phyloP scores from a whole-genome alignment of 2,797 vertebrate species.

The Argyrosomus regius region DNA sequence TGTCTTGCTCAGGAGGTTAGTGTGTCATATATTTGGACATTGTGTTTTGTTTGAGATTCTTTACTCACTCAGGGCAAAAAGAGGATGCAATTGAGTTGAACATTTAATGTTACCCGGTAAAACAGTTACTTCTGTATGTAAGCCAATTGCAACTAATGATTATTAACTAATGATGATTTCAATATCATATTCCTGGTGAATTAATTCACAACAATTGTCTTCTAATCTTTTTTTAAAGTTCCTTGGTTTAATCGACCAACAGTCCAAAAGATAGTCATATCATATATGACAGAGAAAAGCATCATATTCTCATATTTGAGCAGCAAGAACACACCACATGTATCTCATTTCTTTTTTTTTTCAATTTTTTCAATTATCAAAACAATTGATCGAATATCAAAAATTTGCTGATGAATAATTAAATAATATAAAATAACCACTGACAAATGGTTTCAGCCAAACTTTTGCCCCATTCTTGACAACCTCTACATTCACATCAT shows the following conservation, averaged over 20 bases:
- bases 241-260: background rate
- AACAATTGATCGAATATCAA: background rate
- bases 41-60: background rate
- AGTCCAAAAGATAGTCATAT: background rate
- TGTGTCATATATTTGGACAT: background rate
- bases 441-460: background rate
- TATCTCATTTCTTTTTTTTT: background rate
- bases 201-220: background rate
- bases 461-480: background rate
- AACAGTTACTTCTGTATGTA: background rate
- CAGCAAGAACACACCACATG: background rate
- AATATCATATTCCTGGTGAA: background rate
- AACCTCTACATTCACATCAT: background rate
- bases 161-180: background rate
- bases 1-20: background rate
- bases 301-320: background rate
- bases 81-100: background rate
- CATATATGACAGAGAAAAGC: background rate
- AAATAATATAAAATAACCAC: background rate
- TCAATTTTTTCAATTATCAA: background rate
- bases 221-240: too few relatives aligned
- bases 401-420: background rate
- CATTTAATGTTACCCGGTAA: background rate
- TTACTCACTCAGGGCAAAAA: background rate
- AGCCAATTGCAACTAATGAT: background rate